Conservation (phyloP, 2,113 vertebrate genomes). For the Progne subis region DNA sequence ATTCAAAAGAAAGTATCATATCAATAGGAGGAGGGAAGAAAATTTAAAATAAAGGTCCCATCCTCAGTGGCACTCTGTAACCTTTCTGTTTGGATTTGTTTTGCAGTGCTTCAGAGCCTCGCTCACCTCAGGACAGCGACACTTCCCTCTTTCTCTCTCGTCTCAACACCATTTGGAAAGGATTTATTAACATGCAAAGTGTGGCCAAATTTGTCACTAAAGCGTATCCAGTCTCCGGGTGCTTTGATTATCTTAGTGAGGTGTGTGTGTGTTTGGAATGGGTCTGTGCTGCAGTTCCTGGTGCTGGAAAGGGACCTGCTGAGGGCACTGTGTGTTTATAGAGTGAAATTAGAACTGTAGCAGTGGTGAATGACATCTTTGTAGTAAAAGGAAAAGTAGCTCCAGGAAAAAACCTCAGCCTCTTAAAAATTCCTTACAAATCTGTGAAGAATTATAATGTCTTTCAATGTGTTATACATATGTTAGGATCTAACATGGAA, state of each 20-base stretch:
- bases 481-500: neutral
- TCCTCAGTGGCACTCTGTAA: neutral
- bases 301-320: neutral
- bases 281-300: neutral
- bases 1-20: neutral
- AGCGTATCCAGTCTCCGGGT: constrained; percentile 91
- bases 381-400: neutral
- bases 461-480: fast-evolving
- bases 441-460: neutral
- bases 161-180: constrained; percentile 91
- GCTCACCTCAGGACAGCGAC: constrained; percentile 79
- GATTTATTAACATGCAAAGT: constrained; percentile 95
- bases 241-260: constrained; percentile 88
- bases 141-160: constrained; percentile 87
- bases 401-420: neutral
- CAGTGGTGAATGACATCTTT: neutral
- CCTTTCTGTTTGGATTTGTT: constrained; percentile 54
- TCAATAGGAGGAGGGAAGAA: neutral
- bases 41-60: neutral
- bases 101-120: constrained; percentile 77
- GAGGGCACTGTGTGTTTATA: neutral
- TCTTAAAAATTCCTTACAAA: neutral
- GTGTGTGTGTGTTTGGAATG: constrained; percentile 60
- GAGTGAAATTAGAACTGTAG: neutral
- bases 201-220: constrained; percentile 98